Conservation (phyloP, 2,888 invertebrate genomes). For the Torymus auratus region DNA sequence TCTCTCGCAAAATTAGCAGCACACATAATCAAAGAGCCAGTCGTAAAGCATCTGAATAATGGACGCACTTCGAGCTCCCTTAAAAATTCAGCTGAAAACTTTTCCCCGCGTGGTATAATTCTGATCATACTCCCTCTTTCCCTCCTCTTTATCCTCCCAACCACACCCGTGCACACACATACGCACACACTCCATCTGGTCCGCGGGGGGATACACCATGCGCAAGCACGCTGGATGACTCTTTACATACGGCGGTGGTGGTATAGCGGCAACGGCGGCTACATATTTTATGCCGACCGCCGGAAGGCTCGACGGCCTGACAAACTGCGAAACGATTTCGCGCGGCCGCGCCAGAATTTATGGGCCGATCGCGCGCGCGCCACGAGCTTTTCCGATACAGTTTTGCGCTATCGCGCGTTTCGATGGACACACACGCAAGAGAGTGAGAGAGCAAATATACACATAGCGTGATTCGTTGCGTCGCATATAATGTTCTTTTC, state of each 20-base stretch:
- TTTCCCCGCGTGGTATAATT: not conserved
- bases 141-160: not conserved
- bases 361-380: conserved; percentile 29
- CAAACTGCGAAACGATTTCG: conserved; percentile 69
- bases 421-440: too few species aligned
- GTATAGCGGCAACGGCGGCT: conserved; percentile 34
- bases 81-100: too few species aligned
- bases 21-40: too few species aligned
- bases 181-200: not conserved
- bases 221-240: conserved; percentile 57
- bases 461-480: conserved; percentile 50
- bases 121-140: conserved; percentile 13
- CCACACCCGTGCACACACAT: not conserved
- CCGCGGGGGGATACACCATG: not conserved
- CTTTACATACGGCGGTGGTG: conserved; percentile 60
- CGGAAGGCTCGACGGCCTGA: conserved; percentile 65
- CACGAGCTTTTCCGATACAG: conserved; percentile 52
- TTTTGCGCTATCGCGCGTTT: not conserved
- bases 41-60: too few species aligned
- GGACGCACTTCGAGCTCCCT: too few species aligned
- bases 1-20: too few species aligned
- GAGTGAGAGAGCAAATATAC: not conserved
- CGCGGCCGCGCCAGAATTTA: conserved; percentile 34
- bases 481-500: conserved; percentile 65
- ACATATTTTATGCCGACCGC: conserved; percentile 63